These are phyloP conservation scores for Pseudococcus longispinus DNA, from an alignment of 2,888 invertebrate species.

Conservation along the genomic window DNA sequence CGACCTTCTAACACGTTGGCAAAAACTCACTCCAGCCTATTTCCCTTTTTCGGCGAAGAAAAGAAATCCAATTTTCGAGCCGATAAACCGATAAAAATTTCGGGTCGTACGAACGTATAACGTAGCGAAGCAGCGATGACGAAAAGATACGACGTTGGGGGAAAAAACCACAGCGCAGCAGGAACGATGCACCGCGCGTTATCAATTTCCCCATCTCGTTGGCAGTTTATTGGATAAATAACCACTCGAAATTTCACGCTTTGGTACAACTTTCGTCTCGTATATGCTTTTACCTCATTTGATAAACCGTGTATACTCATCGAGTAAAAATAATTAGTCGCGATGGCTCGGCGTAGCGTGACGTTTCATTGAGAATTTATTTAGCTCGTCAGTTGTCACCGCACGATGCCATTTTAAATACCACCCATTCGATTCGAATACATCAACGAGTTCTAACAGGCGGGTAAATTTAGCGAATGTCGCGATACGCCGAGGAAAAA, in stretches of 20 bases:
- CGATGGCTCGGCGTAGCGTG: not conserved
- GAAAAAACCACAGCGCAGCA: not conserved
- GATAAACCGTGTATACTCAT: not conserved
- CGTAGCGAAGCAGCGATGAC: not conserved
- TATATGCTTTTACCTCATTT: not conserved
- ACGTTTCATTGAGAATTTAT: not conserved
- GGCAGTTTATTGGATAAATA: not conserved
- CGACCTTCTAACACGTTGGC: not conserved
- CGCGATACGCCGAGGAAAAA: not conserved
- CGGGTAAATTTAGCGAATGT: not conserved
- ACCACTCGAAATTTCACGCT: not conserved
- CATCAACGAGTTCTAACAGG: not conserved
- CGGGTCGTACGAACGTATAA: not conserved
- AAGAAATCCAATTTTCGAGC: constrained; percentile 5
- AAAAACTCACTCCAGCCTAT: not conserved
- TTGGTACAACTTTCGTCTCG: not conserved
- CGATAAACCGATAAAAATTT: not conserved
- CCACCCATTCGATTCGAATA: not conserved
- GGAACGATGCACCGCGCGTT: not conserved
- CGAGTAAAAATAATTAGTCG: not conserved
- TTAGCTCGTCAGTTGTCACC: not conserved
- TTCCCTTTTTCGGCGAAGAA: not conserved
- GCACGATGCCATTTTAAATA: not conserved
- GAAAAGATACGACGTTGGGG: not conserved
- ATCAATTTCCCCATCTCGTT: not conserved